Evolutionary conservation across 2,888 invertebrate genomes (phyloP), one percentile per base, ranked within the genome.

Genomic region (Hymenopus coronatus): DNA sequence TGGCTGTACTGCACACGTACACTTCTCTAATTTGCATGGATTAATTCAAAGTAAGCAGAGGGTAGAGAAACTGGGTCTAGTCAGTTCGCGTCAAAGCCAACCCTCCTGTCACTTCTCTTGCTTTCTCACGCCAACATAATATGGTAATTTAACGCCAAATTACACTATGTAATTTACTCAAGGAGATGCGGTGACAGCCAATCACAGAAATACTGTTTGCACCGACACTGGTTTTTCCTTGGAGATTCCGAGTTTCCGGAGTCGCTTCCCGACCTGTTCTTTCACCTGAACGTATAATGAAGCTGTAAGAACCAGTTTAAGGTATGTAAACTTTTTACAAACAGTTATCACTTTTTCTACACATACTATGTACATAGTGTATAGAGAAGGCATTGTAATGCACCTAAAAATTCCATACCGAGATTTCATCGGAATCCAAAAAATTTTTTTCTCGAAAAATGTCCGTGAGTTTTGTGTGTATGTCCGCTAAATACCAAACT

Each of bases 101-200:
- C 54, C 54, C 54, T 70, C 54, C 20, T 70, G 20, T 70, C n/a
- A n/a, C 83, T 83, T 83, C 20, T 70, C 54, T 70, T 83, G 83
- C 83, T 83, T 83, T 27, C 46, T 85, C 85, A 27, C 46, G 46
- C 85, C 85, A 27, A 9, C 28, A 85, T 40, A 46, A 46, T 85
- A 85, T 85, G 54, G 89, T 84, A 89, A 89, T 89, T 89, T 89
- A 89, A 89, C 89, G 89, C 89, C 89, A 84, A 89, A 89, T 89
- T 89, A 88, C 83, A 83, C 89, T 46, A 87, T 33, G 81, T 89
- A 89, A 89, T 89, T 89, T 89, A 89, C 54, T 54, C 54, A 70
- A 70, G 54, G 4, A 70, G 54, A 70, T 25, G 25, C 25, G 54
- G 54, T 70, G 54, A 70, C 54, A 70, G 54, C 54, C 54, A 70